phyloP scores from a whole-genome alignment of 2,888 invertebrate species.

The Tenthredo distinguenda region DNA sequence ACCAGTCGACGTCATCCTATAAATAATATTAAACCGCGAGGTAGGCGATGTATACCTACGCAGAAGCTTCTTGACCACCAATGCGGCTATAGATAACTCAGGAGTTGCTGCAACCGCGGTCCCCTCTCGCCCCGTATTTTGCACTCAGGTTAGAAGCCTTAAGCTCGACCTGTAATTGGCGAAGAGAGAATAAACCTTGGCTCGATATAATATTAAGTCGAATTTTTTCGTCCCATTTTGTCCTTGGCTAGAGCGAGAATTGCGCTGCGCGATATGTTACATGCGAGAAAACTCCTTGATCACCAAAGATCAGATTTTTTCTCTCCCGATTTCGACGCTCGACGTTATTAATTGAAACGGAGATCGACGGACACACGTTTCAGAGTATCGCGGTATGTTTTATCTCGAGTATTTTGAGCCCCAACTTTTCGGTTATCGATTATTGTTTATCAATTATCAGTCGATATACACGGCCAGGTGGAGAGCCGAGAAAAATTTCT shows the following conservation, averaged over 20 bases:
- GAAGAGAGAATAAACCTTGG: conserved; percentile 24
- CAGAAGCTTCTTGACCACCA: conserved; percentile 21
- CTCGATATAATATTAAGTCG: neutral
- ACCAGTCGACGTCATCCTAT: conserved; percentile 22
- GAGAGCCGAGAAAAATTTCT: neutral
- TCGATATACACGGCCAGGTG: neutral
- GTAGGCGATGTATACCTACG: neutral
- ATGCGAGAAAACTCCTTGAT: neutral
- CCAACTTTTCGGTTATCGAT: conserved; percentile 6
- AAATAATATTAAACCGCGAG: conserved; percentile 23
- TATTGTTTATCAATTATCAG: conserved; percentile 24
- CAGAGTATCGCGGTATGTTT: neutral
- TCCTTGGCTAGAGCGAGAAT: neutral
- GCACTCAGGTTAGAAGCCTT: neutral
- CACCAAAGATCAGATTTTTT: neutral
- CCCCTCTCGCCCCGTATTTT: neutral
- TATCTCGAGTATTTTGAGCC: conserved; percentile 6
- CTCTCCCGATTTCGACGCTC: neutral
- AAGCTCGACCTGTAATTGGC: neutral
- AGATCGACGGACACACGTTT: neutral
- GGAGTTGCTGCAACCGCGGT: conserved; percentile 17
- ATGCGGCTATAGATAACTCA: conserved; percentile 34
- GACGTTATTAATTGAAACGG: neutral
- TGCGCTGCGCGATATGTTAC: neutral
- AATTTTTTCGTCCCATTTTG: neutral